Evolutionary conservation across 1,140 invertebrate genomes (phyloP), one percentile per base, ranked within the genome.

Genomic region (Centruroides vittatus): DNA sequence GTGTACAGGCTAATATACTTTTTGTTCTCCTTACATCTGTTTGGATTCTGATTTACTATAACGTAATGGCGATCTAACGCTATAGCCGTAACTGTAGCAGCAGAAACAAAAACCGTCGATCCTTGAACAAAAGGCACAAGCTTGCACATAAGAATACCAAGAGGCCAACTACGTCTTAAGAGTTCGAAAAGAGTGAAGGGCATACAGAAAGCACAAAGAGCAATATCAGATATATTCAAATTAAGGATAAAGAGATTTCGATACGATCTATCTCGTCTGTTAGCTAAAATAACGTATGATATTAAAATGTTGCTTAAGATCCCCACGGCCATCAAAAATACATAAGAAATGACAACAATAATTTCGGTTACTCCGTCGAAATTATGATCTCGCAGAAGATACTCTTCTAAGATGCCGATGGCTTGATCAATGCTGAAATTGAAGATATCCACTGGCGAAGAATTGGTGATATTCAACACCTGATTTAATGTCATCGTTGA

Each of bases 1-100:
- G n/a, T 52, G n/a, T 57, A 55, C 10, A 59, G n/a, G 9, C 55
- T 11, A 53, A 62, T 59, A 12, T 62, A 57, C 5, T 47, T 47
- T 23, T 50, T 55, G 4, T 53, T 51, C 5, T 35, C 13, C 47
- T 59, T 62, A 3, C 53, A 57, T 10, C 47, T 34, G 6, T 62
- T 57, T n/a, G 61, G 61, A 9, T 59, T 62, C 50, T 59, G 59
- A 54, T 49, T n/a, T 46, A 53, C 46, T 35, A 81, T 80, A 12
- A 79, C 78, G 65, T 78, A 69, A 64, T 75, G 81, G 10, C 80
- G 72, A 67, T 82, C 80, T 0, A 81, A 68, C 3, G 81, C 80
- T 35, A 82, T 82, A 41, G 78, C 79, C 0, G 79, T 80, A 49
- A 82, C 81, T 56, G 79, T 81, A 35, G 78, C 78, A 7, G 79